A percentile compares a stretch with the other conserved stretches of the same genome.
phyloP scores from a whole-genome alignment of 2,888 invertebrate species.

The Cylloceria caligata region DNA sequence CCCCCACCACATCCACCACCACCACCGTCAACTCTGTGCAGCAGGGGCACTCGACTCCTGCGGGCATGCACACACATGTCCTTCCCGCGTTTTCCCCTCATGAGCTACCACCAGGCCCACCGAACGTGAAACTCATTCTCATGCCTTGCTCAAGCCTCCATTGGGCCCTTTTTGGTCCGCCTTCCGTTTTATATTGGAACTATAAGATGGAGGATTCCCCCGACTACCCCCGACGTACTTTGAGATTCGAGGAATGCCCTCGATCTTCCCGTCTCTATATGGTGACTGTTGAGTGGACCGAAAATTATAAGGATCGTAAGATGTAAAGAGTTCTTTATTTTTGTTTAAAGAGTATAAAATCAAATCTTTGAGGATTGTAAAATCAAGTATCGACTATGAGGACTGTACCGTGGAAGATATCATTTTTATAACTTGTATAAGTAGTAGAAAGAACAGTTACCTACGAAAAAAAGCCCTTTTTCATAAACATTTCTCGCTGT shows the following conservation, averaged over 20 bases:
- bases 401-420: background rate
- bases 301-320: background rate
- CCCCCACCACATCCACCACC: conserved; percentile 46
- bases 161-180: conserved; percentile 64
- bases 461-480: no score
- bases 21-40: conserved; percentile 33
- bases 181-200: conserved; percentile 61
- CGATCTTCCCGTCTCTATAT: background rate
- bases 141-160: conserved; percentile 48
- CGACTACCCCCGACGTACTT: background rate
- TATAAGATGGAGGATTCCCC: conserved; percentile 64
- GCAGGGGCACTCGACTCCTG: conserved; percentile 55
- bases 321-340: background rate
- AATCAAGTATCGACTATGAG: background rate
- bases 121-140: conserved; percentile 59
- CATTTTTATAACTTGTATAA: background rate
- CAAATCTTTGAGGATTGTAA: no score
- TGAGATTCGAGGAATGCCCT: background rate
- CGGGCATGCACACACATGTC: conserved; percentile 43
- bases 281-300: background rate
- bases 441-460: background rate
- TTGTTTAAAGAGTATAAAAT: background rate
- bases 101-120: conserved; percentile 57
- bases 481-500: background rate
- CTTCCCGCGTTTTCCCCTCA: conserved; percentile 30